A percentile compares a stretch with the other conserved stretches of the same genome.
These are phyloP conservation scores for Xenops minutus DNA, from an alignment of 2,797 vertebrate species.

Conservation along the genomic window DNA sequence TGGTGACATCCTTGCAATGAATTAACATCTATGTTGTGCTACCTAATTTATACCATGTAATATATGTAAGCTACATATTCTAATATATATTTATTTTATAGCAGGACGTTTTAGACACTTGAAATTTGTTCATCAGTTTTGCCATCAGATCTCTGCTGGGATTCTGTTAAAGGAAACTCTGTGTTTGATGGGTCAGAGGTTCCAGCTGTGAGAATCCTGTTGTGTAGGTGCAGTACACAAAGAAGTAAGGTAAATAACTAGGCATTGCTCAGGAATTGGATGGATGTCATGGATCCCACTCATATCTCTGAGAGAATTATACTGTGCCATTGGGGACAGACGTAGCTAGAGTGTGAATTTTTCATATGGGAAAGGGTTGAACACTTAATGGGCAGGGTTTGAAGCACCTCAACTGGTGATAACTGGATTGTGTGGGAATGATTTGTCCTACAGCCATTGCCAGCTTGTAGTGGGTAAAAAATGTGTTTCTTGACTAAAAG, in stretches of 20 bases:
- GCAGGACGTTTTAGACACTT: neutral
- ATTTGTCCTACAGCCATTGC: neutral
- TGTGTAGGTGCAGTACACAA: neutral
- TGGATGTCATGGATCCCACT: neutral
- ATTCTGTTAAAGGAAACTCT: neutral
- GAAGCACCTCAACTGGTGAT: neutral
- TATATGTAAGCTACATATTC: neutral
- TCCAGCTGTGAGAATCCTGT: neutral
- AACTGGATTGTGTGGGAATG: neutral
- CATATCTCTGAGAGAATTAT: neutral
- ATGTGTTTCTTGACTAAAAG: neutral
- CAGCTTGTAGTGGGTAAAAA: neutral
- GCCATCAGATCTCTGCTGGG: neutral
- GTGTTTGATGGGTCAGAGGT: neutral
- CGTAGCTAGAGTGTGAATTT: neutral
- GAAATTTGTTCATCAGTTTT: neutral
- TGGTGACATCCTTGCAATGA: neutral
- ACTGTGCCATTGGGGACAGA: neutral
- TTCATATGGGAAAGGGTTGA: neutral
- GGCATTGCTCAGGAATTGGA: neutral
- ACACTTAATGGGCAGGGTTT: neutral
- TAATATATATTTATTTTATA: neutral
- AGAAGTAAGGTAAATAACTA: neutral
- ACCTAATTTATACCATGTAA: neutral
- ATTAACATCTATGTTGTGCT: neutral